phyloP scores from a whole-genome alignment of 2,113 vertebrate species.

The Ceyx melanurus region DNA sequence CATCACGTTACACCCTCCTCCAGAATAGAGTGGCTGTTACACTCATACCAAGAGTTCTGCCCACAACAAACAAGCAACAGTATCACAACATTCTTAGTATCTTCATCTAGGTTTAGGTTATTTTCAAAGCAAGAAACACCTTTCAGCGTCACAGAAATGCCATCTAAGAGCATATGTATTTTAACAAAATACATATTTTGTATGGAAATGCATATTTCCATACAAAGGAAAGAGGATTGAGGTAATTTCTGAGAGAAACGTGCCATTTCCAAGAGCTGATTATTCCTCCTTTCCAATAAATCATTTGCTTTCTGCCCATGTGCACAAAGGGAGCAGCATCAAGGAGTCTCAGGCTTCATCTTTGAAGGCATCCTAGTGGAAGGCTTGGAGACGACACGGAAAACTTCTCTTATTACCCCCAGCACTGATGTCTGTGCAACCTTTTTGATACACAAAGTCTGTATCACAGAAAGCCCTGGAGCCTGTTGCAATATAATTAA shows the following conservation, averaged over 20 bases:
- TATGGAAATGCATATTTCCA: too few species aligned
- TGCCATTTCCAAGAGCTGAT: background rate
- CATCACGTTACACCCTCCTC: background rate
- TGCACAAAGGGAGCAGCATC: background rate
- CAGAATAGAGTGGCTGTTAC: background rate
- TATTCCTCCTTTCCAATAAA: background rate
- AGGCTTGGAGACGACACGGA: background rate
- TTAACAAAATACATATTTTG: background rate
- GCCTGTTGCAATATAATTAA: constrained; percentile 30
- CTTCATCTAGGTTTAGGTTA: background rate
- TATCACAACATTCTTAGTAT: background rate
- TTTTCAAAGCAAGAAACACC: background rate
- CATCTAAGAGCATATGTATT: background rate
- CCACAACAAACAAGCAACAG: background rate
- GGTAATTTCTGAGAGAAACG: background rate
- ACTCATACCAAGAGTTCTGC: background rate
- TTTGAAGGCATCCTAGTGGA: background rate
- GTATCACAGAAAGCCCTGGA: constrained; percentile 29
- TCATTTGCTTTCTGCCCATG: background rate
- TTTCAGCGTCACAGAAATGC: background rate
- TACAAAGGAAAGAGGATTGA: background rate
- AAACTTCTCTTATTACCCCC: background rate
- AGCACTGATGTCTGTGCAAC: background rate
- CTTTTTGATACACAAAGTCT: background rate
- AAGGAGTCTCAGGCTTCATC: background rate